These are phyloP conservation scores for Nephotettix cincticeps DNA, from an alignment of 1,140 invertebrate genomes.

Conservation along the genomic window DNA sequence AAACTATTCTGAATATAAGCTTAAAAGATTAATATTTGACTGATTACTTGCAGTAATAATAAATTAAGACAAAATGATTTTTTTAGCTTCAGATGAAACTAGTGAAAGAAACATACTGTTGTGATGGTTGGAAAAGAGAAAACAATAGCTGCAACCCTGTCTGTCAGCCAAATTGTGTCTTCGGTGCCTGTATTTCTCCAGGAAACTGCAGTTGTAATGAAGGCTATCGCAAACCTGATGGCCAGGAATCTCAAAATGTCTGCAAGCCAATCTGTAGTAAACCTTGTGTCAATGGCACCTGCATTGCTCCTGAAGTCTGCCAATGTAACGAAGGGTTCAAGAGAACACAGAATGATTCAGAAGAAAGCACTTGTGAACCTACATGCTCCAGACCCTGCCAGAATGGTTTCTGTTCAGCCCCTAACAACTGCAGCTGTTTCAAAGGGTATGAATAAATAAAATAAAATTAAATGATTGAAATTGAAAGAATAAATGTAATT, in stretches of 20 bases:
- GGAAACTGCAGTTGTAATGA: background rate
- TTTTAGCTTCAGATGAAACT: too few species aligned
- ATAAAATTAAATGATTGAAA: too few species aligned
- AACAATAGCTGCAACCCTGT: background rate
- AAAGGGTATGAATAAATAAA: background rate
- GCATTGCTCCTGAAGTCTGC: background rate
- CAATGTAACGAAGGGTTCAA: background rate
- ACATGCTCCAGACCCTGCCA: background rate
- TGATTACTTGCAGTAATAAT: too few species aligned
- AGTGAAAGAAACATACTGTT: background rate
- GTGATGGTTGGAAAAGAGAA: background rate
- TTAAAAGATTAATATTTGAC: too few species aligned
- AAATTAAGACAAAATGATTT: too few species aligned
- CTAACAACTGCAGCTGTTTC: background rate
- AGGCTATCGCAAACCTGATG: background rate
- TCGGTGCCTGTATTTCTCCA: background rate
- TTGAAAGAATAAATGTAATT: too few species aligned
- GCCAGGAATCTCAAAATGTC: too few species aligned
- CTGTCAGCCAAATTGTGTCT: background rate
- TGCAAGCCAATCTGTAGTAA: background rate
- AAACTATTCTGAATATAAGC: too few species aligned
- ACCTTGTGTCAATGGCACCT: background rate
- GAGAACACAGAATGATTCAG: background rate
- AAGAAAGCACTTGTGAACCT: background rate
- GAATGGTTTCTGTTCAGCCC: background rate